Percentiles rank a stretch among this genome's conserved stretches.
Conservation (phyloP, 2,113 vertebrate genomes). For the Corythornis vintsioides region DNA sequence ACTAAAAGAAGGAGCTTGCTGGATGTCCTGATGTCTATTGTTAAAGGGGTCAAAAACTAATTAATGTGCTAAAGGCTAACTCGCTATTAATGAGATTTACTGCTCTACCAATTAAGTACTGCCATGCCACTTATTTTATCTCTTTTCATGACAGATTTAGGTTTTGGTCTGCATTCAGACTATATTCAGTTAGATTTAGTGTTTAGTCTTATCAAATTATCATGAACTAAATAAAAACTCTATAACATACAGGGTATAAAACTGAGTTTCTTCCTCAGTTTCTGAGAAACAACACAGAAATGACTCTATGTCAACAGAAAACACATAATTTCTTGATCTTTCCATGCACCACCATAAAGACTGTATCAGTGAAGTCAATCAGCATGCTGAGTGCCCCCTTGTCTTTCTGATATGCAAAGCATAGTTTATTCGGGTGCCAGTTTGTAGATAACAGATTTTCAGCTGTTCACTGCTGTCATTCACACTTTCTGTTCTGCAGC, state of each 20-base stretch:
- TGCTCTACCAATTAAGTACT: neutral
- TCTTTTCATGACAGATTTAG: neutral
- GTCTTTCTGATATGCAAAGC: neutral
- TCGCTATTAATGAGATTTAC: neutral
- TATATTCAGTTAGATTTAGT: neutral
- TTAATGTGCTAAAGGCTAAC: neutral
- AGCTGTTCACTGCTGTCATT: neutral
- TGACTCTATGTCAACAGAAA: neutral
- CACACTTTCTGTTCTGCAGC: neutral
- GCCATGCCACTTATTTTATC: neutral
- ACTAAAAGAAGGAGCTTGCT: neutral
- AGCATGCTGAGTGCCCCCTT: neutral
- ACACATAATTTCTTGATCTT: fast-evolving
- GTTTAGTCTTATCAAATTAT: neutral
- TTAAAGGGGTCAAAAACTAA: constrained; percentile 6
- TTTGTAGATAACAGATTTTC: neutral
- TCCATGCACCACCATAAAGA: neutral
- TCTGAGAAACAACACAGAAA: neutral
- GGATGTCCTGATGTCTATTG: neutral
- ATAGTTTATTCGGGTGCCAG: neutral
- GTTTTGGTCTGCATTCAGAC: neutral
- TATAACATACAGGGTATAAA: neutral
- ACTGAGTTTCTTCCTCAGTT: neutral
- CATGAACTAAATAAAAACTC: neutral
- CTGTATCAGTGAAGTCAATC: neutral